These are phyloP conservation scores for Pteria penguin DNA, from an alignment of 2,888 invertebrate species.

Conservation along the genomic window DNA sequence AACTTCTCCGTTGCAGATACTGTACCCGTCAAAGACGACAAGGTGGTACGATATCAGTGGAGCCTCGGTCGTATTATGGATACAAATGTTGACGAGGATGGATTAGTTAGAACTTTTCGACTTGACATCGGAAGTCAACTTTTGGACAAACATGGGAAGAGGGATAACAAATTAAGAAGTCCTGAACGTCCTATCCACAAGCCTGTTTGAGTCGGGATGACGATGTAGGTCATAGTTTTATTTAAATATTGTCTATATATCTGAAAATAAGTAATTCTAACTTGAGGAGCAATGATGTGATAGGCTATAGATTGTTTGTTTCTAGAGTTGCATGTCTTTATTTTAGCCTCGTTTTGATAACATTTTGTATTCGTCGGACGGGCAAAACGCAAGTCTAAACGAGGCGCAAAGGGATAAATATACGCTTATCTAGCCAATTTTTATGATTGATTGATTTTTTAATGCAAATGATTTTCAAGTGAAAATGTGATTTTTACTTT, in stretches of 20 bases:
- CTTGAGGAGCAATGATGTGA: slow-evolving; percentile 30
- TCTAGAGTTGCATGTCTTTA: no score
- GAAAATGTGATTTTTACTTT: no score
- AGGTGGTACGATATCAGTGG: slow-evolving; percentile 49
- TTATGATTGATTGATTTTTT: no score
- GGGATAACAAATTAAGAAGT: neutral
- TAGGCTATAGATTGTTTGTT: no score
- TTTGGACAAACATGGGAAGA: slow-evolving; percentile 26
- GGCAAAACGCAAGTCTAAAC: no score
- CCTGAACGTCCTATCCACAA: slow-evolving; percentile 51
- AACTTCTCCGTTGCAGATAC: slow-evolving; percentile 23
- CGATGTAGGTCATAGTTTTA: neutral
- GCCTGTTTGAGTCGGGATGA: slow-evolving; percentile 12
- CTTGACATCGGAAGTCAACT: slow-evolving; percentile 21
- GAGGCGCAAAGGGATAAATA: no score
- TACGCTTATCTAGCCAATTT: no score
- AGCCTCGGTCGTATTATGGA: slow-evolving; percentile 31
- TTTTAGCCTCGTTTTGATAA: no score
- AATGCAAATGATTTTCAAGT: no score
- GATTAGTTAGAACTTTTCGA: slow-evolving; percentile 43
- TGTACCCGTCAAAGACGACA: slow-evolving; percentile 51
- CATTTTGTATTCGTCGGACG: no score
- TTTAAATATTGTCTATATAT: no score
- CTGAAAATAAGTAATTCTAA: slow-evolving; percentile 20
- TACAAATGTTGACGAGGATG: slow-evolving; percentile 31